phyloP scores from a whole-genome alignment of 1,140 invertebrate species.

The Himalopsyche phryganea region DNA sequence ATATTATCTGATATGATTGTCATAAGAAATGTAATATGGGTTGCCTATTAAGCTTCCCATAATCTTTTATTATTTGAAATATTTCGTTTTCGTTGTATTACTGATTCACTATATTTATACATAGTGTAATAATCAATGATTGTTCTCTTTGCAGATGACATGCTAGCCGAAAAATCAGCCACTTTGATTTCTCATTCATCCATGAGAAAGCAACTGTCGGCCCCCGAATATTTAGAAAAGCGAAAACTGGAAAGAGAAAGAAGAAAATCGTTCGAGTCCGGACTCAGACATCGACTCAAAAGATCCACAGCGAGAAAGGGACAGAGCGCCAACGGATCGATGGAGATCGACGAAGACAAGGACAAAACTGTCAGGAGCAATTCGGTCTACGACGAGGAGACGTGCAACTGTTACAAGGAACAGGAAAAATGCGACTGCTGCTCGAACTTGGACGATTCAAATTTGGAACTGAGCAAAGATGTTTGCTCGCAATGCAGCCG shows the following conservation, averaged over 20 bases:
- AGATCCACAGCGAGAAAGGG: conserved; percentile 35
- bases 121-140: too few relatives aligned
- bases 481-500: conserved; percentile 8
- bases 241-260: conserved; percentile 67
- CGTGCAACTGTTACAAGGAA: conserved; percentile 7
- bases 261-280: conserved; percentile 63
- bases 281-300: conserved; percentile 56
- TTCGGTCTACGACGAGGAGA: conserved; percentile 8
- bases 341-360: neutral
- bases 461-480: conserved; percentile 12
- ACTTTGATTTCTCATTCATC: conserved; percentile 54
- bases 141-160: conserved; percentile 45
- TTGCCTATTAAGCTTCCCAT: too few relatives aligned
- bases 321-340: conserved; percentile 3
- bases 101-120: too few relatives aligned
- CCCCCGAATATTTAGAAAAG: conserved; percentile 86
- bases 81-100: too few relatives aligned
- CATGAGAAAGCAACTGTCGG: conserved; percentile 72
- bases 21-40: too few relatives aligned
- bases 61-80: too few relatives aligned
- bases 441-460: conserved; percentile 7
- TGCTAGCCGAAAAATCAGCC: conserved; percentile 50
- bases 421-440: conserved; percentile 1
- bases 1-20: neutral
- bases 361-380: conserved; percentile 5